A percentile compares a stretch with the other conserved stretches of the same genome.
phyloP scores from a whole-genome alignment of 2,113 vertebrate species.

The Globicephala melas region DNA sequence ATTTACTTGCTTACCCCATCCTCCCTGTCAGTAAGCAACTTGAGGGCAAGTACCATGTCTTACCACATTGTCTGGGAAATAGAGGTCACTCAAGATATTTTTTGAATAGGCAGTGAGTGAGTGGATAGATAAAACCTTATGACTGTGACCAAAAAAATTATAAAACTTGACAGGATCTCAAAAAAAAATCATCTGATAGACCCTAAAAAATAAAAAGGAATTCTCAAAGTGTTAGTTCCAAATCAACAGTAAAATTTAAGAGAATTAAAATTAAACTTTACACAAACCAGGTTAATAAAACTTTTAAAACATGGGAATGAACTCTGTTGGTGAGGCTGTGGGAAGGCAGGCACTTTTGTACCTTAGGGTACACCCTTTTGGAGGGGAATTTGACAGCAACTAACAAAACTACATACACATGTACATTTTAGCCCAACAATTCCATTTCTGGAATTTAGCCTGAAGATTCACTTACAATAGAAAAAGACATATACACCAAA shows the following conservation, averaged over 20 bases:
- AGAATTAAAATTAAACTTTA: background rate
- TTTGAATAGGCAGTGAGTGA: background rate
- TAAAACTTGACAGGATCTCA: background rate
- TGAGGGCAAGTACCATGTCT: background rate
- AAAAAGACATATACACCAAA: background rate
- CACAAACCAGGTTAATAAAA: background rate
- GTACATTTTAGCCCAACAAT: background rate
- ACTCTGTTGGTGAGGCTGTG: background rate
- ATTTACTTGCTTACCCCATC: background rate
- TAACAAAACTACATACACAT: background rate
- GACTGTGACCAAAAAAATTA: background rate
- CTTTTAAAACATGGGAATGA: background rate
- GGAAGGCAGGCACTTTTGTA: background rate
- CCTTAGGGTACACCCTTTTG: background rate
- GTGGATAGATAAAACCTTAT: background rate
- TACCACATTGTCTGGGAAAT: background rate
- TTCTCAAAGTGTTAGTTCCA: background rate
- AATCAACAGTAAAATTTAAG: background rate
- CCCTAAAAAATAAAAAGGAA: background rate
- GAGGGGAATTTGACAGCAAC: background rate
- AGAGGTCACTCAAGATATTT: background rate
- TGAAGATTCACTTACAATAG: background rate
- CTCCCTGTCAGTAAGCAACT: background rate
- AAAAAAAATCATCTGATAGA: background rate
- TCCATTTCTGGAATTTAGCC: background rate